Percentiles rank a stretch among this genome's conserved stretches.
Evolutionary conservation across 1,140 invertebrate genomes (phyloP).

Genomic region (Neuroterus valhalla): DNA sequence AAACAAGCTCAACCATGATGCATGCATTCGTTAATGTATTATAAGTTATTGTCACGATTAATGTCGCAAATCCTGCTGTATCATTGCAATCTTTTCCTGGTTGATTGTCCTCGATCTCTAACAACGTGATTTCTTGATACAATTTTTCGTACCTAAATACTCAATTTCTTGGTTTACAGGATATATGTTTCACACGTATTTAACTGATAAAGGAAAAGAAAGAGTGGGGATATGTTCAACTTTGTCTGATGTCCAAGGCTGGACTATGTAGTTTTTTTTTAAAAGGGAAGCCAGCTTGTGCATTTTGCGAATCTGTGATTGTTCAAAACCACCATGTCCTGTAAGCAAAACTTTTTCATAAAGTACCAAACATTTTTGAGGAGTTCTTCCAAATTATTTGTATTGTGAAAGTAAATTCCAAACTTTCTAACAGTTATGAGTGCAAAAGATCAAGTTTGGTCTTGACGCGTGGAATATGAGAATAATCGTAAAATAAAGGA

Average conservation of each 20-base stretch:
- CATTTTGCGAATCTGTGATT: too few species aligned
- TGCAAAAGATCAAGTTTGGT: not conserved
- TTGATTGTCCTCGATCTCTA: slow-evolving; percentile 11
- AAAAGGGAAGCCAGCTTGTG: slow-evolving; percentile 23
- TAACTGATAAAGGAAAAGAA: too few species aligned
- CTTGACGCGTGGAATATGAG: slow-evolving; percentile 50
- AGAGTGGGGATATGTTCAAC: too few species aligned
- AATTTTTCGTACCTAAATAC: not conserved
- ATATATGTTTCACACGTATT: not conserved
- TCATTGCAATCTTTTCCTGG: slow-evolving; percentile 18
- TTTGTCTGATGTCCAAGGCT: too few species aligned
- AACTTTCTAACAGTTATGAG: not conserved
- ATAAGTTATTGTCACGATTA: slow-evolving; percentile 14
- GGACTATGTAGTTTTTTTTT: too few species aligned
- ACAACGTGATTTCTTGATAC: slow-evolving; percentile 13
- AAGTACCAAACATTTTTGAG: too few species aligned
- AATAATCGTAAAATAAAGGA: slow-evolving; percentile 58
- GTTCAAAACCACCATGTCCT: too few species aligned
- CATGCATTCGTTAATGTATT: not conserved
- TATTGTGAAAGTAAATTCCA: not conserved
- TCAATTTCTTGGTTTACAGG: not conserved
- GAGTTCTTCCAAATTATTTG: not conserved
- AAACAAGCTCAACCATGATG: not conserved
- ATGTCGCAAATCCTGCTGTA: slow-evolving; percentile 2
- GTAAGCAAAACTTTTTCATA: too few species aligned